Evolutionary conservation across 2,113 vertebrate genomes (phyloP).

Genomic region (Benitochromis conjunctus): DNA sequence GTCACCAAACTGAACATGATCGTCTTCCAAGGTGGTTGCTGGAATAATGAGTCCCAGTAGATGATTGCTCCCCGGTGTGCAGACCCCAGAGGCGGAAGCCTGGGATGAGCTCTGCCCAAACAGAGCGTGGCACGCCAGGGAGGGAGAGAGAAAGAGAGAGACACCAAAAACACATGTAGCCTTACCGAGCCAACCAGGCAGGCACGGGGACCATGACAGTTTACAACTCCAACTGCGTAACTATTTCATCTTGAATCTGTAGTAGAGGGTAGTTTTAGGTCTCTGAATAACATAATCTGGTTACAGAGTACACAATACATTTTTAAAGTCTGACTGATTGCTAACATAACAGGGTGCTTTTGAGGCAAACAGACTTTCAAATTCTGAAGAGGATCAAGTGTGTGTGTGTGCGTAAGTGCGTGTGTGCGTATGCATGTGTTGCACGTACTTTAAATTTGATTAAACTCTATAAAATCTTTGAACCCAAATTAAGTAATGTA

Average conservation of each 20-base stretch:
- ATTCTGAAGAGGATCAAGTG: neutral
- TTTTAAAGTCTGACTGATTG: neutral
- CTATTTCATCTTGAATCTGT: neutral
- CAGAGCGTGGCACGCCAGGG: too few species aligned
- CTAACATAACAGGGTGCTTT: neutral
- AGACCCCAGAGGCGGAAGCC: too few species aligned
- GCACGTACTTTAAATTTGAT: neutral
- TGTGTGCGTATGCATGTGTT: fast-evolving
- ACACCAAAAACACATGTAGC: too few species aligned
- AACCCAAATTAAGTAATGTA: neutral
- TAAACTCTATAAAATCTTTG: neutral
- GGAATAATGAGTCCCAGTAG: too few species aligned
- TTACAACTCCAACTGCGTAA: neutral
- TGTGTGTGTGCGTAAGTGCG: fast-evolving
- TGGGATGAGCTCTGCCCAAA: too few species aligned
- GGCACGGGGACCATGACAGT: too few species aligned
- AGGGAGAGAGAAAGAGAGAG: too few species aligned
- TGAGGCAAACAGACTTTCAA: neutral
- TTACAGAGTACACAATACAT: neutral
- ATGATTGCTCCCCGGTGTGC: too few species aligned
- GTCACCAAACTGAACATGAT: too few species aligned
- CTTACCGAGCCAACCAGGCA: too few species aligned
- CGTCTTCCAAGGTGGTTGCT: too few species aligned
- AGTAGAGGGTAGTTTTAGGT: neutral
- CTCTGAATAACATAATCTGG: neutral